Evolutionary conservation across 1,140 invertebrate species (phyloP).

Genomic region (Atta cephalotes): DNA sequence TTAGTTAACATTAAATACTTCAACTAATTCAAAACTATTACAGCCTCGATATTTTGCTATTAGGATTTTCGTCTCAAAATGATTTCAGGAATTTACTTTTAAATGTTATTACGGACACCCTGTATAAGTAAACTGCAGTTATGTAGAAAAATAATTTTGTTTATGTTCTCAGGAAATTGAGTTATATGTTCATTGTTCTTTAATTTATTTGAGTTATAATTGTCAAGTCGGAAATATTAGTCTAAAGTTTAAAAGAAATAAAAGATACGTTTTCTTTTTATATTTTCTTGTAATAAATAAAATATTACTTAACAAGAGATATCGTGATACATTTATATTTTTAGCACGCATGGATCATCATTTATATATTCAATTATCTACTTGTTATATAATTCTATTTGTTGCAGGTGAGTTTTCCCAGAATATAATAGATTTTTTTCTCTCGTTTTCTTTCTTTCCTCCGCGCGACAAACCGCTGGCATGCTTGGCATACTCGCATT

Average conservation of each 20-base stretch:
- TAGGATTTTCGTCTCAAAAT: no score
- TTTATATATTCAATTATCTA: not conserved
- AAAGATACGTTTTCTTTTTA: not conserved
- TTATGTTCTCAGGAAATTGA: not conserved
- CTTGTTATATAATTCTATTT: constrained; percentile 37
- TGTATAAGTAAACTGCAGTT: not conserved
- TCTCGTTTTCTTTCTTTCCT: constrained; percentile 19
- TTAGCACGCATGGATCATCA: not conserved
- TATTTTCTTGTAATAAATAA: not conserved
- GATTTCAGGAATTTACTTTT: no score
- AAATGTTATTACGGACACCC: no score
- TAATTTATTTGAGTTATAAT: not conserved
- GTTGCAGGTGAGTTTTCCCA: constrained; percentile 23
- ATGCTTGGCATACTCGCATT: constrained; percentile 49
- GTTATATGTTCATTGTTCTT: not conserved
- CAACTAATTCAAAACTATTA: no score
- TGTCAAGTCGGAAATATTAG: not conserved
- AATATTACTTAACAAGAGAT: not conserved
- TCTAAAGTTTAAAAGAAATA: not conserved
- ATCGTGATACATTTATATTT: not conserved
- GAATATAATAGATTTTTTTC: constrained; percentile 31
- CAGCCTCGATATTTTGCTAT: no score
- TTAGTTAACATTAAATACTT: no score
- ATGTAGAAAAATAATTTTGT: not conserved
- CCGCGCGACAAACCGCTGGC: constrained; percentile 55